Percentiles rank a stretch among this genome's conserved stretches.
phyloP scores from a whole-genome alignment of 2,888 invertebrate genomes.

The Morpho deidamia region DNA sequence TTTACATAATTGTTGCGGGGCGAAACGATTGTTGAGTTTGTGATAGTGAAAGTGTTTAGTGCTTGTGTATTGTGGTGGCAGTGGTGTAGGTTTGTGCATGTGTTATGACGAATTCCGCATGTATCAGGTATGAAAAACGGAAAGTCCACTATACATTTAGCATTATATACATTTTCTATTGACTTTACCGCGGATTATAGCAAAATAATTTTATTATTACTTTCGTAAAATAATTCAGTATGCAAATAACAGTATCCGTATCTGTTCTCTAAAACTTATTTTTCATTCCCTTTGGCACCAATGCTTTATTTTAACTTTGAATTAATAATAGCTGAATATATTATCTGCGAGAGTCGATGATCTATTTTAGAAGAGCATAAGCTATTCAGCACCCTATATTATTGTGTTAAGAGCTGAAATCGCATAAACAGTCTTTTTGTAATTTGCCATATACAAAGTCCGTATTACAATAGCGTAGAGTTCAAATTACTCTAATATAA shows the following conservation, averaged over 20 bases:
- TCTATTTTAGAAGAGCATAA: neutral
- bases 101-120: too few species aligned
- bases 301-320: constrained; percentile 22
- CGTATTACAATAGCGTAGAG: neutral
- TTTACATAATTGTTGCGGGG: too few species aligned
- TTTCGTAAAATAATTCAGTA: neutral
- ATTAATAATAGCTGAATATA: constrained; percentile 26
- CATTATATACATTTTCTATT: too few species aligned
- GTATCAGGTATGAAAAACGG: too few species aligned
- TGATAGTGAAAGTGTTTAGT: too few species aligned
- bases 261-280: constrained; percentile 4
- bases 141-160: too few species aligned
- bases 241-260: constrained; percentile 4
- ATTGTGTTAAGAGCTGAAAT: neutral
- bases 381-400: constrained; percentile 2
- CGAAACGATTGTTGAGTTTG: too few species aligned
- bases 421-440: neutral
- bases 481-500: neutral
- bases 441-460: neutral
- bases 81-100: too few species aligned
- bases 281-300: constrained; percentile 19
- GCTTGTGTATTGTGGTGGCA: too few species aligned
- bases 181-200: too few species aligned
- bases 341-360: constrained; percentile 9
- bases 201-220: too few species aligned